Base-by-base conservation (phyloP, 2,888 invertebrate species). In the Tinea pellionella region DNA sequence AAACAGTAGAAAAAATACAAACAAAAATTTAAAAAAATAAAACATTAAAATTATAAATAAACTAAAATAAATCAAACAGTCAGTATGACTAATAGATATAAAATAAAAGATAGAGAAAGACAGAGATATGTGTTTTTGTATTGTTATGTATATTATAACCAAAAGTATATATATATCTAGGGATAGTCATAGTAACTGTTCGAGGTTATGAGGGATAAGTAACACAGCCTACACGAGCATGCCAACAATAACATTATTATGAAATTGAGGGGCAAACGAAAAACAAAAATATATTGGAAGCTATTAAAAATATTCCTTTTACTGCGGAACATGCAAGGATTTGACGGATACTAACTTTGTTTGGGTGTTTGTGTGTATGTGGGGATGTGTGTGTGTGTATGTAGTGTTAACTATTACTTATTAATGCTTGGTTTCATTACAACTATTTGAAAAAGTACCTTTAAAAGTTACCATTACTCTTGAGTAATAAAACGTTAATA, bases 221-320 rank as follows among this genome's bases (percentile, higher is more conserved):
- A 80, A 80, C 79, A 81, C 85, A 85, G 85, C 79, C 84, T 86
- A 83, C 73, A 71, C 77, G 73, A 78, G 80, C 86, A 86, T 86
- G 87, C 87, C 77, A 81, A 80, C 78, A 70, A 37, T 30, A 37
- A 37, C 24, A 18, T n/a, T 37, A 57, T 32, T 13, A 15, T 53
- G 53, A n/a, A 24, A 12, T 32, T 55, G 18, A 32, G 59, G 24
- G 59, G 42, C 59, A 18, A 59, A 58, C 32, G 37, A 12, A 58
- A 32, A 19, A 37, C n/a, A 37, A 37, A 37, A 47, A 47, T 6
- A 41, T 4, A n/a, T 47, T 15, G 47, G 15, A 47, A 47, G 47
- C 47, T 47, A n/a, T 47, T 15, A 16, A n/a, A 16, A 15, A 15
- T 16, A 24, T 37, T 6, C 2, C 2, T 13, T 47, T 47, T 47